Conservation (phyloP, 2,888 invertebrate genomes). For the Drosophila quinaria region DNA sequence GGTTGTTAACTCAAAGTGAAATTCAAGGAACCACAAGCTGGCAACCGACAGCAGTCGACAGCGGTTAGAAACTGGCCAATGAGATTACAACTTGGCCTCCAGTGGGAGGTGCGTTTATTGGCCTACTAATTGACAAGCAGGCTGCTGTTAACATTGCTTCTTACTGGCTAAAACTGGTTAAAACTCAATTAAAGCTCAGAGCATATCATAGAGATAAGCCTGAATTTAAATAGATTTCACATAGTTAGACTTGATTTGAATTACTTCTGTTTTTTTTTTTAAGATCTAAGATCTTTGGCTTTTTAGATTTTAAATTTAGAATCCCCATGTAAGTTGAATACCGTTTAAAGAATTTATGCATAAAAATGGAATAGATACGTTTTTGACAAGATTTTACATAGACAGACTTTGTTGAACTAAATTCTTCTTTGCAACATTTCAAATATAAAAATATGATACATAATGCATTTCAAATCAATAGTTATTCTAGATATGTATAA, state of each 20-base stretch:
- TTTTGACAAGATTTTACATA: no score
- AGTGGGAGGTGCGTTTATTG: constrained; percentile 17
- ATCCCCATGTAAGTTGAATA: no score
- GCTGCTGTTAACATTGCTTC: constrained; percentile 11
- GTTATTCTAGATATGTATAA: no score
- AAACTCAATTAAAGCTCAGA: constrained; percentile 5
- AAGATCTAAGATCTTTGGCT: not conserved
- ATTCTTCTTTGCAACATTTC: no score
- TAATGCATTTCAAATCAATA: no score
- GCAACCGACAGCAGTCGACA: constrained; percentile 35
- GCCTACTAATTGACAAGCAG: constrained; percentile 21
- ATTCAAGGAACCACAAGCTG: constrained; percentile 54
- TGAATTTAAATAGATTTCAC: constrained; percentile 6
- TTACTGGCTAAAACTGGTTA: constrained; percentile 10
- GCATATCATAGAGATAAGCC: not conserved
- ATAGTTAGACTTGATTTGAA: not conserved
- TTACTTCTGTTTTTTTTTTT: not conserved
- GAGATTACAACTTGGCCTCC: constrained; percentile 14
- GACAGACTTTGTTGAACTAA: no score
- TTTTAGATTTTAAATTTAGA: not conserved
- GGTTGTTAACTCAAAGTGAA: constrained; percentile 32
- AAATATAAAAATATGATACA: no score
- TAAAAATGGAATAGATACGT: no score
- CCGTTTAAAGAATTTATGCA: no score
- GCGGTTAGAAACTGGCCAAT: constrained; percentile 52